A percentile compares a stretch with the other conserved stretches of the same genome.
phyloP scores from a whole-genome alignment of 2,113 vertebrate species.

The Cranoglanis bouderius region DNA sequence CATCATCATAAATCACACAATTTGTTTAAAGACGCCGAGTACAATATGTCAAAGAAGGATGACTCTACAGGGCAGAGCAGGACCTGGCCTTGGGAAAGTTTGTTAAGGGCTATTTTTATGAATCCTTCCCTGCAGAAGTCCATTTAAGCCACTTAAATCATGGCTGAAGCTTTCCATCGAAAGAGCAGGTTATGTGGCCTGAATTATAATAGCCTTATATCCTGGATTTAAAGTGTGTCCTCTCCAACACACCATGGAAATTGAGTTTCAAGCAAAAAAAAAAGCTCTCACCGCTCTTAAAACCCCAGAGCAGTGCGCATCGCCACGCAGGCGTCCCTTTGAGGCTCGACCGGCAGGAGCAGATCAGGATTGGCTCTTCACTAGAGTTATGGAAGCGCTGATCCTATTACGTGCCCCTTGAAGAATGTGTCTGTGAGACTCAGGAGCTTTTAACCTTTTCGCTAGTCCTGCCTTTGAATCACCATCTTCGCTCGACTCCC shows the following conservation, averaged over 20 bases:
- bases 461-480: constrained; percentile 69
- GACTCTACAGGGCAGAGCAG: constrained; percentile 35
- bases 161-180: constrained; percentile 44
- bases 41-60: constrained; percentile 44
- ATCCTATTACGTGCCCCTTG: constrained; percentile 75
- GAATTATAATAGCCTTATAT: constrained; percentile 72
- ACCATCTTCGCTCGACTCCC: constrained; percentile 41
- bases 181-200: constrained; percentile 62
- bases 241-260: constrained; percentile 75
- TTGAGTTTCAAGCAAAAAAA: constrained; percentile 76
- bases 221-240: constrained; percentile 68
- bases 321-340: constrained; percentile 72
- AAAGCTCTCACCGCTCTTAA: constrained; percentile 62
- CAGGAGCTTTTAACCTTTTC: constrained; percentile 77
- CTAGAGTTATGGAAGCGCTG: constrained; percentile 75
- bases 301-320: constrained; percentile 69
- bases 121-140: constrained; percentile 14
- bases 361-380: constrained; percentile 74
- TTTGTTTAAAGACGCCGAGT: constrained; percentile 43
- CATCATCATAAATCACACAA: constrained; percentile 37
- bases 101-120: constrained; percentile 41
- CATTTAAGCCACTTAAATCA: constrained; percentile 49
- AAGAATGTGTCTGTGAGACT: constrained; percentile 74
- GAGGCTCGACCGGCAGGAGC: constrained; percentile 71
- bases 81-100: constrained; percentile 44